Evolutionary conservation across 2,888 invertebrate species (phyloP), one percentile per base, ranked within the genome.

Genomic region (Mystacides longicornis): DNA sequence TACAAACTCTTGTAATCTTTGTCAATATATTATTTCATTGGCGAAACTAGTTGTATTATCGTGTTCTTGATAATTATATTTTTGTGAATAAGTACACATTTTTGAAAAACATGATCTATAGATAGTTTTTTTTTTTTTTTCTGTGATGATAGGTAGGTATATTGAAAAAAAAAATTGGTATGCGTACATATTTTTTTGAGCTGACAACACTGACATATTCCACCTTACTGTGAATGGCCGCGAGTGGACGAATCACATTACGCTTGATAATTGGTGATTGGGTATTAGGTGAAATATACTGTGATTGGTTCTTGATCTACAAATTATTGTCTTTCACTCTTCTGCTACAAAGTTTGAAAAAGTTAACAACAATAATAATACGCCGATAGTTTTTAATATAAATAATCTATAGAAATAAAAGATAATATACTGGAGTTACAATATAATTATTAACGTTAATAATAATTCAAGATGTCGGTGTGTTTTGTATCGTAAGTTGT

Each of bases 401-500:
- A 37, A 27, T 27, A 27, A 27, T 7, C 27, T 27, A 27, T 7
- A 11, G 11, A 7, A 27, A 5, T 27, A 5, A 27, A 11, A 7
- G 5, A 27, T 27, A 7, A 7, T 27, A 27, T 11, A 27, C 27
- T 27, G 27, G 11, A 27, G 11, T 27, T 7, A 7, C 11, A 7
- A 27, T 27, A 27, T 27, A 7, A 27, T 11, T 14, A 37, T 7
- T 16, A 37, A n/a, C 37, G 14, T 16, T n/a, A 37, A 37, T 37
- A 37, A 37, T 16, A n/a, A 14, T 7, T 7, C 76, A 78, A 77
- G 69, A 84, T 83, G 81, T 85, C 85, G 63, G 82, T 86, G 65
- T 85, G 82, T 73, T 85, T 83, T 70, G 81, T 86, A 65, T 83
- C 84, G 85, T 86, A 80, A 82, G 85, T 84, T 66, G 20, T 52